Conservation (phyloP, 1,140 invertebrate genomes). For the Propsilocerus akamusi region DNA sequence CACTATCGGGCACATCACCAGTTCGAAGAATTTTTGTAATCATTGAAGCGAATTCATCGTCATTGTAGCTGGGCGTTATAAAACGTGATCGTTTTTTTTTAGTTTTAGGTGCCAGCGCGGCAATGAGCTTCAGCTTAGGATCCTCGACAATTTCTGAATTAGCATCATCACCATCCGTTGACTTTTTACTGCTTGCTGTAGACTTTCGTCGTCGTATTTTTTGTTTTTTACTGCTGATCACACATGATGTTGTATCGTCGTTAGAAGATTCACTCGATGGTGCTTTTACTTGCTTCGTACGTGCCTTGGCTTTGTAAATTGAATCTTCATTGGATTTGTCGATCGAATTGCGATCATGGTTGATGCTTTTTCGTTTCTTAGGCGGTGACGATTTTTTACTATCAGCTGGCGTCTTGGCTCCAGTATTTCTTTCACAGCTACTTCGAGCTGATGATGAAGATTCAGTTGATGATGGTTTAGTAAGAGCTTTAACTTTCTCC, state of each 20-base stretch:
- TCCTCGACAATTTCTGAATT: not conserved
- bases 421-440: not conserved
- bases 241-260: not conserved
- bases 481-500: not conserved
- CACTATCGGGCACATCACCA: not conserved
- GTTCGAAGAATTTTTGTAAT: not conserved
- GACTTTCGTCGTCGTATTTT: not conserved
- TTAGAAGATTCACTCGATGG: not conserved
- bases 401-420: no score
- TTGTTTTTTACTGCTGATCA: not conserved
- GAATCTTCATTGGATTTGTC: not conserved
- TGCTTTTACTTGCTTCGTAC: not conserved
- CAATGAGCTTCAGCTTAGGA: not conserved
- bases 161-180: not conserved
- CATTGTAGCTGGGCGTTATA: not conserved
- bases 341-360: not conserved
- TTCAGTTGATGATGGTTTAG: not conserved
- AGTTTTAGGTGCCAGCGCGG: not conserved
- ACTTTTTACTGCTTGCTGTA: not conserved
- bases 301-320: not conserved
- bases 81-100: not conserved
- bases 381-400: not conserved
- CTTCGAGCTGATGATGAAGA: not conserved
- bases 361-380: not conserved
- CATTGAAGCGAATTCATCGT: not conserved